Conservation (phyloP, 2,113 vertebrate genomes). For the Gnathonemus echidnorhynchus region DNA sequence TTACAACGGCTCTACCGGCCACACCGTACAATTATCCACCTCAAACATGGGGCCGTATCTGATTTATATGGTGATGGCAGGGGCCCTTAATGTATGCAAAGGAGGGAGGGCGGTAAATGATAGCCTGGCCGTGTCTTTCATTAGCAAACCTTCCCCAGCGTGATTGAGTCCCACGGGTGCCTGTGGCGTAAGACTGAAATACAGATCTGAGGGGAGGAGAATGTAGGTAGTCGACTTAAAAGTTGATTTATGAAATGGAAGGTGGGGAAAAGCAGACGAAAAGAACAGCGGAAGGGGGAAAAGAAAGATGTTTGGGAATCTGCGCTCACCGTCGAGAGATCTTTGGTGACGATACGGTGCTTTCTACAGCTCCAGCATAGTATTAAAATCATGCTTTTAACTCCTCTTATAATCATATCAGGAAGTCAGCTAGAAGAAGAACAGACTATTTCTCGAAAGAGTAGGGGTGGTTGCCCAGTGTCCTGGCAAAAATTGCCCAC, state of each 20-base stretch:
- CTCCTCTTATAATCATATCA: not conserved
- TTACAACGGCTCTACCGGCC: conserved; percentile 49
- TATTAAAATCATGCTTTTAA: not conserved
- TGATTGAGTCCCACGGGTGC: not conserved
- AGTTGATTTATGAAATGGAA: conserved; percentile 1
- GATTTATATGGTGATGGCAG: conserved; percentile 34
- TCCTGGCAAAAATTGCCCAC: not conserved
- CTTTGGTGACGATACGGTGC: not conserved
- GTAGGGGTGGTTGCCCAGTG: too few relatives aligned
- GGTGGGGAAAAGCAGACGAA: not conserved
- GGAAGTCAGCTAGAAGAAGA: not conserved
- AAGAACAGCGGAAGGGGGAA: not conserved
- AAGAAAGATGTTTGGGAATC: not conserved
- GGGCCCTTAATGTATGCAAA: conserved; percentile 16
- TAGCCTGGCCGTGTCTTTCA: conserved; percentile 18
- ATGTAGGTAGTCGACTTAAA: not conserved
- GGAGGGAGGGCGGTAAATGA: not conserved
- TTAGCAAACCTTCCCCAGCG: not conserved
- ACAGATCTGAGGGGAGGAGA: not conserved
- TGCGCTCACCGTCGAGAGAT: not conserved
- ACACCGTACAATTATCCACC: conserved; percentile 55
- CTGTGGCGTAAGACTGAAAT: not conserved
- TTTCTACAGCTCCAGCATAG: not conserved
- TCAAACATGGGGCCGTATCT: conserved; percentile 54
- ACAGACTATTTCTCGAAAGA: not conserved